Conservation (phyloP, 2,113 vertebrate species). For the Phainopepla nitens region DNA sequence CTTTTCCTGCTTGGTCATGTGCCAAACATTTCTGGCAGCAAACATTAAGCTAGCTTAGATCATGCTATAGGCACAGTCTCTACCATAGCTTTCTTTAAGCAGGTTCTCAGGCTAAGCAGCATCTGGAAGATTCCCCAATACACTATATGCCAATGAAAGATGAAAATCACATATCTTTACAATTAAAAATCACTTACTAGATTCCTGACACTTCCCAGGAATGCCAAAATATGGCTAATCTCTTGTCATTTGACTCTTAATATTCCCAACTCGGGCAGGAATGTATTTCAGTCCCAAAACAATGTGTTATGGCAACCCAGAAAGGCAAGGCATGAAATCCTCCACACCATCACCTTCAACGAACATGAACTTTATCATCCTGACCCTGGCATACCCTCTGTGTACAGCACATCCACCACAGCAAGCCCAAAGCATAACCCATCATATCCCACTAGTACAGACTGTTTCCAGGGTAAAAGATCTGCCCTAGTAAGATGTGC, state of each 20-base stretch:
- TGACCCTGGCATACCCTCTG: background rate
- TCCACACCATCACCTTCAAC: background rate
- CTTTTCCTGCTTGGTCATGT: background rate
- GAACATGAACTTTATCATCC: background rate
- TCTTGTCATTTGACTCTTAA: background rate
- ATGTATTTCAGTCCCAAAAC: background rate
- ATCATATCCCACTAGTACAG: background rate
- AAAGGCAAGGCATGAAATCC: background rate
- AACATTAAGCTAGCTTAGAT: background rate
- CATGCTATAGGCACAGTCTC: background rate
- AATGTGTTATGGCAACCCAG: background rate
- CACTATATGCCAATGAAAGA: background rate
- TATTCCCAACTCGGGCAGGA: background rate
- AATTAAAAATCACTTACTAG: background rate
- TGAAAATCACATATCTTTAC: rapidly evolving
- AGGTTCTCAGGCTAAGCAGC: background rate
- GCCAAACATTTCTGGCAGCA: background rate
- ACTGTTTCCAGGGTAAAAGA: background rate
- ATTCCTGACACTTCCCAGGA: background rate
- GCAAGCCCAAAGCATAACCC: background rate
- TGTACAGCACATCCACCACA: background rate
- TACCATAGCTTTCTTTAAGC: background rate
- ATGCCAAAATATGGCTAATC: background rate
- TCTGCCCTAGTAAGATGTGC: background rate
- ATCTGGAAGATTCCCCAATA: background rate